Percentiles rank a stretch among this genome's conserved stretches.
phyloP scores from a whole-genome alignment of 2,113 vertebrate genomes.

The Chaetodon auriga region DNA sequence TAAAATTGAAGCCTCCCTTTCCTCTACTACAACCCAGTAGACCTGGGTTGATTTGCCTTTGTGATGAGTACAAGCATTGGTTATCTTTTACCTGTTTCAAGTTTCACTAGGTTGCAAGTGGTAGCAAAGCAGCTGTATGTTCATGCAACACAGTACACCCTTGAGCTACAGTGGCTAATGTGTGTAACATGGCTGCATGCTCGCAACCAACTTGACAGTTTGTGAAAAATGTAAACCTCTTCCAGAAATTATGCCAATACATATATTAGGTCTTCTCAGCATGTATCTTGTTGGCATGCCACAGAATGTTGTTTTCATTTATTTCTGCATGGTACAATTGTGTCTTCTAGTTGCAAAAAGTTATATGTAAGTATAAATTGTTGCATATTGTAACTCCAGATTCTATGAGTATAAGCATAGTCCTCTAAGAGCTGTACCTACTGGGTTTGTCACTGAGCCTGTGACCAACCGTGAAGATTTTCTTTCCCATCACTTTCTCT shows the following conservation, averaged over 20 bases:
- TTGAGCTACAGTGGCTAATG: slow-evolving; percentile 18
- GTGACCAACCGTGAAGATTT: too few relatives aligned
- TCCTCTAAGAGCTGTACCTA: too few relatives aligned
- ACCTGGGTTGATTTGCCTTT: neutral
- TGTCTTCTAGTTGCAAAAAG: slow-evolving; percentile 10
- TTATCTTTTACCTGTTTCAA: neutral
- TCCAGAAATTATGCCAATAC: slow-evolving; percentile 8
- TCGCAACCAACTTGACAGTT: neutral
- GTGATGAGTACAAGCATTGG: neutral
- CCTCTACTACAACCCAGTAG: neutral
- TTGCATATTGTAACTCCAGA: too few relatives aligned
- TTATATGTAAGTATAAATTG: neutral
- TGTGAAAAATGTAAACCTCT: slow-evolving; percentile 28
- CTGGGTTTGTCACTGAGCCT: too few relatives aligned
- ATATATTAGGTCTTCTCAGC: neutral
- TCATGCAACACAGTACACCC: neutral
- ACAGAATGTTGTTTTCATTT: neutral
- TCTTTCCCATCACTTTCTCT: too few relatives aligned
- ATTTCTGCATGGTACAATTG: neutral
- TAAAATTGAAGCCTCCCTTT: neutral
- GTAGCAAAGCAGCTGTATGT: slow-evolving; percentile 1
- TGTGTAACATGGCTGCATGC: neutral
- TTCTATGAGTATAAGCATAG: too few relatives aligned
- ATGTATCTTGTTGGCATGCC: neutral
- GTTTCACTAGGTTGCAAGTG: neutral